Evolutionary conservation across 2,113 vertebrate genomes (phyloP).

Genomic region (Lycaon pictus): DNA sequence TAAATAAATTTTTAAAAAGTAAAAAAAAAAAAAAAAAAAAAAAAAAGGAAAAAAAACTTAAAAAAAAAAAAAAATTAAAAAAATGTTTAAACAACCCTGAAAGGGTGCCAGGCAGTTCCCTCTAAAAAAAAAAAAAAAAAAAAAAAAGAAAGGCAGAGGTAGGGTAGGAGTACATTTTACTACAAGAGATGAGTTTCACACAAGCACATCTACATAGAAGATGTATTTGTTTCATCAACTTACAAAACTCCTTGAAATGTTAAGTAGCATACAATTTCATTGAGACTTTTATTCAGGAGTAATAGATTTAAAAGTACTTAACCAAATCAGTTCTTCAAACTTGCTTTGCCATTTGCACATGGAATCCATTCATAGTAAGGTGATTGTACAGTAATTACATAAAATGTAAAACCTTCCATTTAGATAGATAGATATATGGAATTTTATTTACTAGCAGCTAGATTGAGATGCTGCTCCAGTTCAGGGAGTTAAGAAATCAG

Average conservation of each 20-base stretch:
- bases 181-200: not conserved
- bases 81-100: no score
- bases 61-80: not conserved
- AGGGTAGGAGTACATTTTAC: not conserved
- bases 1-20: not conserved
- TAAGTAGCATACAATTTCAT: not conserved
- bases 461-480: not conserved
- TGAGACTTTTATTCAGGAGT: not conserved
- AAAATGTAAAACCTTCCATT: not conserved
- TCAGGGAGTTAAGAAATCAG: conserved; percentile 12
- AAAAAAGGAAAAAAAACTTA: not conserved
- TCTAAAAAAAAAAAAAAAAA: not conserved
- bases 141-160: not conserved
- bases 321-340: not conserved
- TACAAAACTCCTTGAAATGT: conserved; percentile 10
- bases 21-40: not conserved
- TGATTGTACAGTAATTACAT: not conserved
- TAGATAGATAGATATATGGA: not conserved
- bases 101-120: not conserved
- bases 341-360: not conserved
- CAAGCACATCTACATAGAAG: not conserved
- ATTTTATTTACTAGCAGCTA: conserved; percentile 7
- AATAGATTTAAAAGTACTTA: not conserved
- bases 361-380: not conserved
- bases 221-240: not conserved